These are phyloP conservation scores for Tolypeutes matacus DNA, from an alignment of 2,797 vertebrate genomes.

Conservation along the genomic window DNA sequence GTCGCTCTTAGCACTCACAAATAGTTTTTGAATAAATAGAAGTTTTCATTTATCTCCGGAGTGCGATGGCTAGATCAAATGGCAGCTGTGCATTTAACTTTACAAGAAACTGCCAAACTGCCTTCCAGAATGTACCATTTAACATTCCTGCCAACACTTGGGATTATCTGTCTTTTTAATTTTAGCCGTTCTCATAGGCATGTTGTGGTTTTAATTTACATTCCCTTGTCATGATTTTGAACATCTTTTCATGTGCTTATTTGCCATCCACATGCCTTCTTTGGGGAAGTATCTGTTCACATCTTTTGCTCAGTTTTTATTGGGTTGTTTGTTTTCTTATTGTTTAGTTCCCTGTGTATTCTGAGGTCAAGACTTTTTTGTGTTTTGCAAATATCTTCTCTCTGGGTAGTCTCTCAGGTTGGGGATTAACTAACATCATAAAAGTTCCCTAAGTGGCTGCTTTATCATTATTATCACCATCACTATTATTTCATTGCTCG, in stretches of 20 bases:
- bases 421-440: constrained; percentile 2
- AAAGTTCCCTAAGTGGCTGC: background rate
- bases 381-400: constrained; percentile 36
- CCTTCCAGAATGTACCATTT: background rate
- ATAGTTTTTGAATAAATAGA: background rate
- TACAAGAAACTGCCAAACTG: background rate
- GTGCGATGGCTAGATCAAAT: background rate
- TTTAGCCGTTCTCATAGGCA: background rate
- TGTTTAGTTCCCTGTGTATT: constrained; percentile 15
- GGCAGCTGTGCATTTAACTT: background rate
- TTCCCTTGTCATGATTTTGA: background rate
- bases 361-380: background rate
- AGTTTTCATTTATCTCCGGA: background rate
- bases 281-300: background rate
- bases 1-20: background rate
- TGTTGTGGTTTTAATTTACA: background rate
- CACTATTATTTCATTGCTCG: background rate
- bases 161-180: background rate
- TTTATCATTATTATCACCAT: background rate
- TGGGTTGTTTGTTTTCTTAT: constrained; percentile 20
- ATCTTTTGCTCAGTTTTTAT: constrained; percentile 9
- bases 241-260: background rate
- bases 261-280: background rate
- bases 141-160: background rate
- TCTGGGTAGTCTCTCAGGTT: background rate